Conservation (phyloP, 2,113 vertebrate genomes). For the Jacana jacana region DNA sequence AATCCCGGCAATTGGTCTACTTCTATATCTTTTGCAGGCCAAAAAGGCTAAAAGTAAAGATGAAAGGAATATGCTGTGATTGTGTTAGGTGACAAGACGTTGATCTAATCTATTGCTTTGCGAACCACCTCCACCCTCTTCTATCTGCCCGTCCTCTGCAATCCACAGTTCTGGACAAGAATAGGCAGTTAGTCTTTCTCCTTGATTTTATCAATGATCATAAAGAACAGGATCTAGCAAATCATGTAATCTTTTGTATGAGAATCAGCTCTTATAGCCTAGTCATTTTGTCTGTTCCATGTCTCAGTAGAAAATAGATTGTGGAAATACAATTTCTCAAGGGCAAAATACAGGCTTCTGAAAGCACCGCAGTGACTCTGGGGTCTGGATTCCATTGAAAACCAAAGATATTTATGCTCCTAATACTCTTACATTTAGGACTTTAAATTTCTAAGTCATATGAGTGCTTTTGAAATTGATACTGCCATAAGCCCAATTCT, state of each 20-base stretch:
- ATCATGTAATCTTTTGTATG: slow-evolving; percentile 22
- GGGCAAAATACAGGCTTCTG: slow-evolving; percentile 35
- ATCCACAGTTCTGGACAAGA: neutral
- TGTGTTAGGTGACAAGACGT: slow-evolving; percentile 18
- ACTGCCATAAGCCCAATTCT: neutral
- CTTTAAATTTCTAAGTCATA: neutral
- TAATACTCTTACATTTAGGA: slow-evolving; percentile 28
- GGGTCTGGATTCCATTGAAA: slow-evolving; percentile 35
- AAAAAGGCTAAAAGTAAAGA: slow-evolving; percentile 22
- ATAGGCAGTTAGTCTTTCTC: slow-evolving; percentile 14
- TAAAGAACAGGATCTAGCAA: slow-evolving; percentile 39
- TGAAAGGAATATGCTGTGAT: neutral
- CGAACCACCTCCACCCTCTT: neutral
- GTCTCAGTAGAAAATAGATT: slow-evolving; percentile 17
- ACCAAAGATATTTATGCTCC: slow-evolving; percentile 7
- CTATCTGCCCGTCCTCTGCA: neutral
- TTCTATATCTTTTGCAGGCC: slow-evolving; percentile 58
- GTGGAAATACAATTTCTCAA: slow-evolving; percentile 51
- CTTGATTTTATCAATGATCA: slow-evolving; percentile 36
- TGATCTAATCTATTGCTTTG: slow-evolving; percentile 34
- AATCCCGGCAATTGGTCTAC: slow-evolving; percentile 40
- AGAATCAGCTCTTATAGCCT: slow-evolving; percentile 4
- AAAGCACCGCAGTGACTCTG: slow-evolving; percentile 1
- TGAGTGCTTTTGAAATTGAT: slow-evolving; percentile 35
- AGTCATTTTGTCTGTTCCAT: slow-evolving; percentile 26